Evolutionary conservation across 2,797 vertebrate species (phyloP), one percentile per base, ranked within the genome.

Genomic region (Eurystomus glaucurus): DNA sequence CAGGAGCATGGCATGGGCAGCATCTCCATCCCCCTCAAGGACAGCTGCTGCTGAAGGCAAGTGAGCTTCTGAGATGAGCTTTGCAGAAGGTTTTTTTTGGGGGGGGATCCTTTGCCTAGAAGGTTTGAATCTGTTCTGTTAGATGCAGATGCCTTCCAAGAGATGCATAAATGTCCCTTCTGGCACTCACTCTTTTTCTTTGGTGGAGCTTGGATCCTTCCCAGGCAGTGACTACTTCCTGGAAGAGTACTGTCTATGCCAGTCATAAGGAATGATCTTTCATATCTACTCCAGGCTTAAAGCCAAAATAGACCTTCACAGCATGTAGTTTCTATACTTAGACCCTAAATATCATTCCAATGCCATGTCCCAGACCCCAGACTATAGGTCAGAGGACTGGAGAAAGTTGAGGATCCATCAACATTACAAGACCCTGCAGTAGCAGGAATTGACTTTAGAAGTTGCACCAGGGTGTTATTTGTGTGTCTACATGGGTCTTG

Each of bases 141-240:
- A 83, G 64, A 70, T 87, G 35, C 51, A 85, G 46, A 60, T 85
- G 65, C 29, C 51, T 95, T 94, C 76, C 65, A 96, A 81, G 72
- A 94, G n/a, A 57, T 77, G 60, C 33, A 80, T 51, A 66, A 83
- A 77, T 29, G 51, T 68, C 20, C 22, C 35, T 95, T 85, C 81
- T 95, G 94, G 88, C 68, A 70, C 25, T 62, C 16, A 72, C 12
- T 41, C 18, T 29, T 84, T 62, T 69, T 33, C 51, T 87, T 79
- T 74, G 48, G 60, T 48, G 90, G 33, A 70, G 3, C 18, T 55
- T 86, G 89, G 50, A 57, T 17, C 9, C 15, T 86, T 88, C 57
- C 60, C 70, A 83, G 62, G 46, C 33, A 80, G 33, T 6, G 12
- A n/a, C 11, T 74, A 9, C 51, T 92, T 96, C 85, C 84, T 86